Percentiles rank a stretch among this genome's conserved stretches.
phyloP scores from a whole-genome alignment of 2,113 vertebrate species.

The Falcunculus frontatus region DNA sequence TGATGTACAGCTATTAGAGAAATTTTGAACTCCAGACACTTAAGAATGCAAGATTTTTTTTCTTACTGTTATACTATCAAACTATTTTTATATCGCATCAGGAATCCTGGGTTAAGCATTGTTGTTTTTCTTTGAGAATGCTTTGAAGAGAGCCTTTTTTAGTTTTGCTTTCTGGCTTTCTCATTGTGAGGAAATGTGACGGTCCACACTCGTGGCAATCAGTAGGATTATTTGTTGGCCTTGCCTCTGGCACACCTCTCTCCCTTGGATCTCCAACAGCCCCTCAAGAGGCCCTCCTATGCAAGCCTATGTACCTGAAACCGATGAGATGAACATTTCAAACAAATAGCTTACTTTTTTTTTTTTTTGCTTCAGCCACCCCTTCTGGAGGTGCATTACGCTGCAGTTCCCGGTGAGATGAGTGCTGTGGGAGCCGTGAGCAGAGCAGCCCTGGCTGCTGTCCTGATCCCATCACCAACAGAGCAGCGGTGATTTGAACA shows the following conservation, averaged over 20 bases:
- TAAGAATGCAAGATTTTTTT: neutral
- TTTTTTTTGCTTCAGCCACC: slow-evolving; percentile 62
- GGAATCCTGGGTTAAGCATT: neutral
- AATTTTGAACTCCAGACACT: neutral
- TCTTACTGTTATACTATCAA: neutral
- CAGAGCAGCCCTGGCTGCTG: slow-evolving; percentile 25
- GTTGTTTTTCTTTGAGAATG: neutral
- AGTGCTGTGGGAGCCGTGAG: slow-evolving; percentile 13
- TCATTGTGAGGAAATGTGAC: neutral
- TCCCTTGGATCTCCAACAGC: neutral
- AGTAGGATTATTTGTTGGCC: neutral
- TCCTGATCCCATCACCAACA: slow-evolving; percentile 52
- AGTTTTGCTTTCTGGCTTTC: neutral
- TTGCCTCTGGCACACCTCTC: neutral
- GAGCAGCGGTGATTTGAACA: slow-evolving; percentile 58
- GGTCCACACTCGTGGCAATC: neutral
- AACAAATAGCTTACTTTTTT: slow-evolving; percentile 64
- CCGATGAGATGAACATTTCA: slow-evolving; percentile 29
- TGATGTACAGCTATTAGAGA: neutral
- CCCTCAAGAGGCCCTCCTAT: slow-evolving; percentile 6
- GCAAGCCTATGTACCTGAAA: slow-evolving; percentile 25
- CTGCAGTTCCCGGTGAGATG: slow-evolving; percentile 19
- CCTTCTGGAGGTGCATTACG: slow-evolving; percentile 45
- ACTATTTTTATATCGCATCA: neutral
- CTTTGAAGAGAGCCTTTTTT: neutral